A percentile compares a stretch with the other conserved stretches of the same genome.
Conservation (phyloP, 2,797 vertebrate genomes). For the Acestrorhynchus altus region DNA sequence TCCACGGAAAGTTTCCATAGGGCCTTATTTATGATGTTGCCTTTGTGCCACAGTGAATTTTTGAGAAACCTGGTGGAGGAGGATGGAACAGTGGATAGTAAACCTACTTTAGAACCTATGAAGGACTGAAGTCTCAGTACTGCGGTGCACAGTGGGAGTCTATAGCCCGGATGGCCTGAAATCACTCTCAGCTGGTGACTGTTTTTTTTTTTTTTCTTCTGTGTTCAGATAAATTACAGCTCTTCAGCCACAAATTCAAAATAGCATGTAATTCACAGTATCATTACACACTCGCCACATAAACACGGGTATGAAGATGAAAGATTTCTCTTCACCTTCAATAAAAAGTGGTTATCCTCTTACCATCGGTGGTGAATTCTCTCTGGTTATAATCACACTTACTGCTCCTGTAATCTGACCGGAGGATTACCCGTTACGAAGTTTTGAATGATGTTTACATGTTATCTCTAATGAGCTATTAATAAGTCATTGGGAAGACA, state of each 20-base stretch:
- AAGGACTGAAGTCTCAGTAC: not conserved
- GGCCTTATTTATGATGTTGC: not conserved
- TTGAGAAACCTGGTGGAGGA: too few relatives aligned
- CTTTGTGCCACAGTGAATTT: not conserved
- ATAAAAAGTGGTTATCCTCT: slow-evolving; percentile 18
- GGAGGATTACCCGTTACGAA: too few relatives aligned
- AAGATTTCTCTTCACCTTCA: slow-evolving; percentile 15
- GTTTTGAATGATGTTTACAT: too few relatives aligned
- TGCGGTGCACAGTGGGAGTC: not conserved
- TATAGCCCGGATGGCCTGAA: slow-evolving; percentile 6
- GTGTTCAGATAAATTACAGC: slow-evolving; percentile 32
- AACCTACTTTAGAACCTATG: not conserved
- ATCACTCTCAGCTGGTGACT: not conserved
- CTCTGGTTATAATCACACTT: slow-evolving; percentile 28
- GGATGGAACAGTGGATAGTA: not conserved
- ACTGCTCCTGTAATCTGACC: not conserved
- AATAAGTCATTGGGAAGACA: too few relatives aligned
- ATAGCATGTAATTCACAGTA: slow-evolving; percentile 49
- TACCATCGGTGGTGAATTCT: slow-evolving; percentile 9
- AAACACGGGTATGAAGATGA: slow-evolving; percentile 47
- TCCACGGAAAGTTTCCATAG: not conserved
- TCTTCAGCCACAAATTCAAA: slow-evolving; percentile 32
- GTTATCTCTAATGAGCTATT: not conserved
- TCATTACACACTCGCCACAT: slow-evolving; percentile 39
- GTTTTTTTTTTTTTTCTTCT: too few relatives aligned